Conservation (phyloP, 2,797 vertebrate genomes). For the Trichosurus vulpecula region DNA sequence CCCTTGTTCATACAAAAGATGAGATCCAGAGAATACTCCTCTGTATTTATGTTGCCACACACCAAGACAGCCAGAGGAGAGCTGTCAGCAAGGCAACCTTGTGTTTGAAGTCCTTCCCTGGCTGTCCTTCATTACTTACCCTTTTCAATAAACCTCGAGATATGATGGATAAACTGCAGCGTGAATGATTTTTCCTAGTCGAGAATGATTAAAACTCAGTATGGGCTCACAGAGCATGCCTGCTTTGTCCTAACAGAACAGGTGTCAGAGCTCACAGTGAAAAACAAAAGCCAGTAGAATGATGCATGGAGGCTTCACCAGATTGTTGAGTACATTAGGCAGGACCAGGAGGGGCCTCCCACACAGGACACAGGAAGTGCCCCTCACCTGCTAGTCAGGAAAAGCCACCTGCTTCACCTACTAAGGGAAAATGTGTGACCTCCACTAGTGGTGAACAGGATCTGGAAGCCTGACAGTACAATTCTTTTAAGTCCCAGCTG, state of each 20-base stretch:
- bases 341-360: slow-evolving; percentile 48
- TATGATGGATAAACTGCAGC: slow-evolving; percentile 24
- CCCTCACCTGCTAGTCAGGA: slow-evolving; percentile 27
- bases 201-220: slow-evolving; percentile 53
- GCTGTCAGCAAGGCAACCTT: slow-evolving; percentile 21
- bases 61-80: slow-evolving; percentile 29
- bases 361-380: background rate
- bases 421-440: background rate
- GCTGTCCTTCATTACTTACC: slow-evolving; percentile 10
- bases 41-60: slow-evolving; percentile 8
- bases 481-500: background rate
- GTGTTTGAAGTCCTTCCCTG: slow-evolving; percentile 36
- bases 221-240: slow-evolving; percentile 21
- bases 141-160: slow-evolving; percentile 48
- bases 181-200: slow-evolving; percentile 48
- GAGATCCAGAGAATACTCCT: slow-evolving; percentile 39
- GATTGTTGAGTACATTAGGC: slow-evolving; percentile 13
- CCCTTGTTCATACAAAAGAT: slow-evolving; percentile 27
- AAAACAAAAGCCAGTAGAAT: slow-evolving; percentile 52
- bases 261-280: slow-evolving; percentile 47
- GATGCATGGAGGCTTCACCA: slow-evolving; percentile 30
- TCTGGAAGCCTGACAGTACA: background rate
- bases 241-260: slow-evolving; percentile 57
- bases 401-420: background rate
- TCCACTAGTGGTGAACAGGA: background rate